Evolutionary conservation across 2,113 vertebrate species (phyloP).

Genomic region (Psettodes erumei): DNA sequence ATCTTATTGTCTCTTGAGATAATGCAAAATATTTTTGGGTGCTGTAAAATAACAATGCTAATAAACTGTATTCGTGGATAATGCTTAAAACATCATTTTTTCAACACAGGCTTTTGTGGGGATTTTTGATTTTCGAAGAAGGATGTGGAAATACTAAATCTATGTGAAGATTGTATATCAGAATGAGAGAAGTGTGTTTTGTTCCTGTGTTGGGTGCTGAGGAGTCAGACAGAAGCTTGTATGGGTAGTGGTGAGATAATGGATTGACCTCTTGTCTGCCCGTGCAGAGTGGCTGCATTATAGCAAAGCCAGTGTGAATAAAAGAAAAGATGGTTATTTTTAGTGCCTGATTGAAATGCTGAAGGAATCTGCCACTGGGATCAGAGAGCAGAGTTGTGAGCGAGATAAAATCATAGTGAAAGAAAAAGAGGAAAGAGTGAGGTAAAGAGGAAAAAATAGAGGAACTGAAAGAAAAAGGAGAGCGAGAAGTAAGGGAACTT

Average conservation of each 20-base stretch:
- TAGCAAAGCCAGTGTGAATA: slow-evolving; percentile 85
- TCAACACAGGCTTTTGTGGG: not conserved
- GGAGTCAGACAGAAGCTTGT: slow-evolving; percentile 84
- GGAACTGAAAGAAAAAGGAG: slow-evolving; percentile 19
- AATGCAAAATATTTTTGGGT: slow-evolving; percentile 11
- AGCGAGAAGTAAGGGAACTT: slow-evolving; percentile 32
- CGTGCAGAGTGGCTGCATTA: slow-evolving; percentile 80
- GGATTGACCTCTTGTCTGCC: slow-evolving; percentile 87
- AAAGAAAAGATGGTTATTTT: slow-evolving; percentile 86
- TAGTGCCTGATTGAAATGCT: slow-evolving; percentile 85
- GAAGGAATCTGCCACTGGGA: slow-evolving; percentile 73
- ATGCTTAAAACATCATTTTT: not conserved
- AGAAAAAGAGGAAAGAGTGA: slow-evolving; percentile 42
- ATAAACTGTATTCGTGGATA: slow-evolving; percentile 19
- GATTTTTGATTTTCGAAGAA: slow-evolving; percentile 9
- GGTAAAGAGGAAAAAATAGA: slow-evolving; percentile 43
- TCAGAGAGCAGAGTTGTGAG: slow-evolving; percentile 60
- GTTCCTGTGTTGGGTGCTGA: slow-evolving; percentile 67
- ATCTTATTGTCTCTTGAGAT: slow-evolving; percentile 7
- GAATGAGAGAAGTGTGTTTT: slow-evolving; percentile 31
- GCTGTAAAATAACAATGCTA: slow-evolving; percentile 5
- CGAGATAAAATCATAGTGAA: slow-evolving; percentile 60
- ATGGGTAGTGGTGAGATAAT: slow-evolving; percentile 84
- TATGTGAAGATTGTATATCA: slow-evolving; percentile 20
- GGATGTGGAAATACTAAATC: slow-evolving; percentile 19